Conservation (phyloP, 92 coral and sea anemone species). For the Phymanthus crucifer region DNA sequence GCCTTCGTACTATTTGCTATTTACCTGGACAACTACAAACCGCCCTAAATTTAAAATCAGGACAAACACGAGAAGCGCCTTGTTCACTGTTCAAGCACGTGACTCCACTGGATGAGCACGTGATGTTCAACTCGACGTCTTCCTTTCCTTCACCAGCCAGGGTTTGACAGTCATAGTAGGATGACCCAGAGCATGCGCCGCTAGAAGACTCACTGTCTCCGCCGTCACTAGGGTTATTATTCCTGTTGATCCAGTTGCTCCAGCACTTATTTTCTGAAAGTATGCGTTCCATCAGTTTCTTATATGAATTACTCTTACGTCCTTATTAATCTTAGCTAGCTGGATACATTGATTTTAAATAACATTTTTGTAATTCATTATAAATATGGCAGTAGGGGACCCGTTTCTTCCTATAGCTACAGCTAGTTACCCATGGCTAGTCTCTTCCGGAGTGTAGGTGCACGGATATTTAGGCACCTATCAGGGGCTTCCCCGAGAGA, state of each 20-base stretch:
- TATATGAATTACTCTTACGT: too few species aligned
- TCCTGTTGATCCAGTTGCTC: constrained; percentile 83
- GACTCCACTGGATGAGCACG: constrained; percentile 79
- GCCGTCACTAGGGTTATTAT: constrained; percentile 45
- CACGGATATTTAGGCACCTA: too few species aligned
- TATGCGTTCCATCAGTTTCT: not conserved
- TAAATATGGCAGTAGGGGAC: too few species aligned
- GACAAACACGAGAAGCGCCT: constrained; percentile 49
- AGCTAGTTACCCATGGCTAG: too few species aligned
- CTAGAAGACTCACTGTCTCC: constrained; percentile 79
- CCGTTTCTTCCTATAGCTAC: too few species aligned
- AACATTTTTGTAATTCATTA: too few species aligned
- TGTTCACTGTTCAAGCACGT: constrained; percentile 81
- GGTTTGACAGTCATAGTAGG: constrained; percentile 81
- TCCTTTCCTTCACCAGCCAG: constrained; percentile 54
- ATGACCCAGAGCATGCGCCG: constrained; percentile 68
- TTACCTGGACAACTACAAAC: constrained; percentile 88
- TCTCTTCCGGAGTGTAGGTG: too few species aligned
- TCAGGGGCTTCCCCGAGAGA: too few species aligned
- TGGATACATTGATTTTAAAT: too few species aligned
- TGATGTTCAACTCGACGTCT: constrained; percentile 68
- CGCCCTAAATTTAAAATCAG: constrained; percentile 87
- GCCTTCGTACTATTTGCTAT: not conserved
- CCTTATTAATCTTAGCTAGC: too few species aligned
- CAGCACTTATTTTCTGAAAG: constrained; percentile 79